Evolutionary conservation across 2,113 vertebrate species (phyloP), one percentile per base, ranked within the genome.

Genomic region (Phalacrocorax aristotelis): DNA sequence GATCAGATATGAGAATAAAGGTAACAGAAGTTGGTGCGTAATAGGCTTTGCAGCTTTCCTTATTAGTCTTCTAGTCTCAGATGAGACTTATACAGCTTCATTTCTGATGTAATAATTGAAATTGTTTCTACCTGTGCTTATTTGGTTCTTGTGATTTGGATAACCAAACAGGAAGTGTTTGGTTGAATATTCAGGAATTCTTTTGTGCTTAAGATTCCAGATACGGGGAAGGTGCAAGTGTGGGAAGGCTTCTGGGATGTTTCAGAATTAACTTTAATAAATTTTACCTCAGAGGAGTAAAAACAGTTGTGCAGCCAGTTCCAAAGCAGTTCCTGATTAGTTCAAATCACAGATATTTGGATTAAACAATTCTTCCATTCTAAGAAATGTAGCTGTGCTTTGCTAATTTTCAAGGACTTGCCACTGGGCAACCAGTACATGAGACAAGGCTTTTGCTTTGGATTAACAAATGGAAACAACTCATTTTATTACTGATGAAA

Each of bases 11-110:
- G n/a, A 84, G n/a, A 96, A 84, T 40, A 74, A 90, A 85, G 46
- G 66, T 62, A 91, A 89, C 69, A 92, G 62, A 91, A 90, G 58
- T 46, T 89, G 51, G 40, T 83, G 70, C 87, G 72, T 86, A 95
- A 80, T 71, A 91, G 55, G 72, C 84, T 89, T 95, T 95, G 55
- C 62, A 95, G 75, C 61, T 94, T 95, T 93, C 46, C 85, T 64
- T 68, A 68, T 91, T 92, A 87, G 61, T 46, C 77, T 94, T 87
- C 61, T 65, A 71, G 90, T 94, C 54, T 89, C 75, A 68, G 69
- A 78, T 90, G 79, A 90, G 91, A 64, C 38, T 94, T 87, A 74
- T 2, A n/a, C 49, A 87, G 86, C 62, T 91, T 97, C 91, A 94
- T 89, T 91, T 85, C 69, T 95, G 89, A 95, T 6, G 30, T 83